Percentiles rank a stretch among this genome's conserved stretches.
Evolutionary conservation across 2,113 vertebrate genomes (phyloP).

Genomic region (Dinomys branickii): DNA sequence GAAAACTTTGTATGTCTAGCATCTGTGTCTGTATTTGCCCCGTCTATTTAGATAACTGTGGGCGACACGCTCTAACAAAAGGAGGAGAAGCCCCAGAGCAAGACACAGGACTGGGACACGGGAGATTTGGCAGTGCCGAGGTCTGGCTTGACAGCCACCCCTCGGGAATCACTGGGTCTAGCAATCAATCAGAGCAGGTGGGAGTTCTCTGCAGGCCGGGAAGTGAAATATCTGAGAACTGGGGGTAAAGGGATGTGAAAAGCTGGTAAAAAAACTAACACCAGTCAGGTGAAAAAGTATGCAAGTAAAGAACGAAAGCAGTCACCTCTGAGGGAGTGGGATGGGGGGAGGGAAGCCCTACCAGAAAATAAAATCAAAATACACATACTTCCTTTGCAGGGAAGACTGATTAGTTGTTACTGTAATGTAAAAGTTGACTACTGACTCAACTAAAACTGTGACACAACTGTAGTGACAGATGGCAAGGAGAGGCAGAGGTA

Average conservation of each 20-base stretch:
- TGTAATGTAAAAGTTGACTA: background rate
- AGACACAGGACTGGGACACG: background rate
- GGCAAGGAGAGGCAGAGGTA: background rate
- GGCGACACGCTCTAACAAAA: background rate
- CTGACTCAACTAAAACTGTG: background rate
- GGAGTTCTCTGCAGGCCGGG: background rate
- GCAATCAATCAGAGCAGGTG: background rate
- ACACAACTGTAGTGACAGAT: background rate
- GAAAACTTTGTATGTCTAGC: background rate
- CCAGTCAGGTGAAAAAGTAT: background rate
- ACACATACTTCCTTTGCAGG: background rate
- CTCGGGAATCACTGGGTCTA: no score
- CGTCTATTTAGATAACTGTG: background rate
- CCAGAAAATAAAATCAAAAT: slow-evolving; percentile 12
- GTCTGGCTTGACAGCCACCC: background rate
- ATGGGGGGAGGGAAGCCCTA: background rate
- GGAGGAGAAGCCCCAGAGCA: background rate
- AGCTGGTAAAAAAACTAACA: background rate
- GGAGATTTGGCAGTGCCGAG: background rate
- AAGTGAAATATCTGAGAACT: background rate
- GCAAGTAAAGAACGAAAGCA: background rate
- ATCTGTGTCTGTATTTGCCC: no score
- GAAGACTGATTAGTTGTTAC: background rate
- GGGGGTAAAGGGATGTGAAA: background rate
- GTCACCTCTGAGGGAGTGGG: background rate